Evolutionary conservation across 2,888 invertebrate species (phyloP), one percentile per base, ranked within the genome.

Genomic region (Lasioglossum malachurum): DNA sequence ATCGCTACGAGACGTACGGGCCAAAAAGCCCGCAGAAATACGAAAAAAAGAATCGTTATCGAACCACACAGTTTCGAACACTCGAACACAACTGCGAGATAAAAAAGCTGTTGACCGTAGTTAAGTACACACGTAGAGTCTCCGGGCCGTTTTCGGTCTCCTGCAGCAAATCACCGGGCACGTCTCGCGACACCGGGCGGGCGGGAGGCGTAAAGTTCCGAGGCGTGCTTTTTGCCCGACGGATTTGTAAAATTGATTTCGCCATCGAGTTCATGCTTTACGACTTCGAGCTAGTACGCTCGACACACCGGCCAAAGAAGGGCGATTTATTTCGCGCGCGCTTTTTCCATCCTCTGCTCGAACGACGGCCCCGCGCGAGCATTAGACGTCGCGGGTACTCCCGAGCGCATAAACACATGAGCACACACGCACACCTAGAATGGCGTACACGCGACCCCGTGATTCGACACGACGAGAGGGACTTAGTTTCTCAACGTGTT

Each of bases 161-260:
- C 44, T n/a, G 44, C 53, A 44, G 75, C 69, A 78, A 73, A 84
- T 75, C 69, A 85, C 74, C 41, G 72, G n/a, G 35, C 60, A 41
- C 19, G 64, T 49, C 35, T 7, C 8, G 69, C 69, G 76, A 44
- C 57, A 46, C 76, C 46, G 31, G 27, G 27, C 57, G 57, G 16
- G 27, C 27, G 72, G 35, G 31, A 35, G 31, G 86, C 86, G 86
- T 72, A 75, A 86, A 86, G 64, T 86, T 87, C 79, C 79, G 57
- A 31, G 69, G 49, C 53, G 27, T 38, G 72, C 44, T 82, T 89
- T 88, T 89, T 90, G 79, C 82, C 8, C 78, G 90, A 78, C 67
- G 83, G 89, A 90, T 90, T 90, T 89, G 86, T 79, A 82, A 90
- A 90, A 90, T 90, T 89, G 90, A 90, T 90, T 89, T 87, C 85